phyloP scores from a whole-genome alignment of 53 echinoderm and acorn worm genomes.

The Echinometra lucunter region DNA sequence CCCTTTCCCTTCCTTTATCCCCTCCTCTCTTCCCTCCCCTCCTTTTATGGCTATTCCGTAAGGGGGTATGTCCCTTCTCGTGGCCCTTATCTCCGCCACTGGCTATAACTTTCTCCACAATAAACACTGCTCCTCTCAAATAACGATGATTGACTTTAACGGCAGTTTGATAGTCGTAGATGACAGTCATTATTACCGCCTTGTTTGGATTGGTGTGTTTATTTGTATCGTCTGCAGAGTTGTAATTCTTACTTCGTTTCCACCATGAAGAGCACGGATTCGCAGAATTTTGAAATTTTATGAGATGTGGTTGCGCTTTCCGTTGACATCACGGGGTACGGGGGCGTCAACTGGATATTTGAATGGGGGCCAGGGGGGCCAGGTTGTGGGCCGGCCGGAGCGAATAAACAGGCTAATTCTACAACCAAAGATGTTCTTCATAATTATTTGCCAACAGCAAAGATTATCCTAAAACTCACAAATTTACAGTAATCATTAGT shows the following conservation, averaged over 20 bases:
- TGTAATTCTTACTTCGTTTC: slow-evolving; percentile 47
- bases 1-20: no score
- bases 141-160: slow-evolving; percentile 64
- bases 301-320: background rate
- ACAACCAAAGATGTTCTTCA: no score
- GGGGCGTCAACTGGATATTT: background rate
- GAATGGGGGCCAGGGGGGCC: no score
- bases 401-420: no score
- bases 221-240: slow-evolving; percentile 8
- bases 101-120: slow-evolving; percentile 28
- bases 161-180: slow-evolving; percentile 50
- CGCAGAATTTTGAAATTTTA: background rate
- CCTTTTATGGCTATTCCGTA: no score
- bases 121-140: slow-evolving; percentile 23
- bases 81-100: no score
- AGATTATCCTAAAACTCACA: no score
- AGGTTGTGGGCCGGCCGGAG: no score
- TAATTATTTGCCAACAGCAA: no score
- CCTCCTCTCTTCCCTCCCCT: no score
- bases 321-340: background rate
- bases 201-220: slow-evolving; percentile 51
- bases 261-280: background rate
- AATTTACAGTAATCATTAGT: no score
- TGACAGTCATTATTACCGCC: slow-evolving; percentile 41
- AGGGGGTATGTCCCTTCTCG: no score